Base-by-base conservation (phyloP, 2,888 invertebrate genomes). In the Ctena decussata region DNA sequence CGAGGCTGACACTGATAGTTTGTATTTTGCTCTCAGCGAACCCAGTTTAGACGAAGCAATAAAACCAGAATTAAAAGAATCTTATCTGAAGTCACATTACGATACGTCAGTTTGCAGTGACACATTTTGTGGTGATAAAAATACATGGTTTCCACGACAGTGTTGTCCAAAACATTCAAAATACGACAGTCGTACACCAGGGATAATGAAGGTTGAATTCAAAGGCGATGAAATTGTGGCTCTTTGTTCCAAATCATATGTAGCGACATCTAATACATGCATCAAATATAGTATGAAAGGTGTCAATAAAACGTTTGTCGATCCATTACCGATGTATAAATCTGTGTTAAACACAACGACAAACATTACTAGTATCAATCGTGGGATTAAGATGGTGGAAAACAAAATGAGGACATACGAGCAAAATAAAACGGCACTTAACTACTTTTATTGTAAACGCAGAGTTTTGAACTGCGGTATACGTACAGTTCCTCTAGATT, bases 1-100 rank as follows among this genome's bases (percentile, higher is more conserved):
- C 39, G 77, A 89, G 39, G 86, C 85, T 81, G 90, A 90, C 77
- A 91, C 90, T 0, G 87, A 83, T 49, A 69, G 57, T 11, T 72
- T 72, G 11, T 85, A 87, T 46, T 80, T 78, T 44, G 77, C 77
- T 18, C 30, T 84, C 1, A 27, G 41, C 21, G 37, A 18, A 8
- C 37, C 32, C 6, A 8, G 24, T 24, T 49, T 82, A 11, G 15
- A 27, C 0, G 73, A 73, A 21, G 77, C 44, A 11, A 69, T 80
- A 44, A 77, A 80, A 70, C 77, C 77, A 0, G 37, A 71, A 5
- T 60, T 83, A 24, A 37, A 24, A 39, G 2, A n/a, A 6, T 12
- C n/a, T n/a, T 70, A 70, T 37, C 11, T 39, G n/a, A 2, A 70
- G 21, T 11, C 32, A 18, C 11, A 21, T n/a, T 18, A 5, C 15